A percentile compares a stretch with the other conserved stretches of the same genome.
Evolutionary conservation across 2,113 vertebrate species (phyloP).

Genomic region (human (Homo sapiens)): DNA sequence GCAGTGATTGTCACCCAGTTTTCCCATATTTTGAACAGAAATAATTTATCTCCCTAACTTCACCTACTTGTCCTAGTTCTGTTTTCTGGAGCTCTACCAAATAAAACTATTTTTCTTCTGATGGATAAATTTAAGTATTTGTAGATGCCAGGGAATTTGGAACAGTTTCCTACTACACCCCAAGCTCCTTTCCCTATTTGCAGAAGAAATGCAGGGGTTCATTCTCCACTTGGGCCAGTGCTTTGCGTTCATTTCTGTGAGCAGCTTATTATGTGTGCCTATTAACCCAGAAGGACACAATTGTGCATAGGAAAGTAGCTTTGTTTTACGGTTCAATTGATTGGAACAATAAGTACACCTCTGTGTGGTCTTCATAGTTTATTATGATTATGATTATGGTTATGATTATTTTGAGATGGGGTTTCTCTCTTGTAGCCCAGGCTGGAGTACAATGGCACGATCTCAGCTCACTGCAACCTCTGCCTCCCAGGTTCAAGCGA

Average conservation of each 20-base stretch:
- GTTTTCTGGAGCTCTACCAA: constrained; percentile 13
- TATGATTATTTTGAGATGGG: too few relatives aligned
- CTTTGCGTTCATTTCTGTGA: not conserved
- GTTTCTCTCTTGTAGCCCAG: too few relatives aligned
- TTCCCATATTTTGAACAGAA: constrained; percentile 52
- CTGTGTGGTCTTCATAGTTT: not conserved
- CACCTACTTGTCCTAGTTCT: constrained; percentile 56
- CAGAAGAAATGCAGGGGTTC: not conserved
- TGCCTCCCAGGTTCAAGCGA: too few relatives aligned
- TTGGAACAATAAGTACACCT: not conserved
- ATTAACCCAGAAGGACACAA: not conserved
- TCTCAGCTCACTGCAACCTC: too few relatives aligned
- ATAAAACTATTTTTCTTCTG: constrained; percentile 12
- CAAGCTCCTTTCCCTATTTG: not conserved
- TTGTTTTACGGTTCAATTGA: constrained; percentile 27
- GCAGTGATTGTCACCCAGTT: constrained; percentile 36
- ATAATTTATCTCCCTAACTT: constrained; percentile 51
- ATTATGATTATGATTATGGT: not conserved
- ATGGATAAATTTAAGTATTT: not conserved
- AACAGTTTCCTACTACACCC: not conserved
- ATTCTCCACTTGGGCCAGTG: not conserved
- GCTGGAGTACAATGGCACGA: too few relatives aligned
- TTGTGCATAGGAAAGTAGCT: not conserved
- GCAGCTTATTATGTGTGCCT: constrained; percentile 6
- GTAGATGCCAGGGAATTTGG: not conserved